Conservation (phyloP, 2,888 invertebrate species). For the Dromius quadrimaculatus region DNA sequence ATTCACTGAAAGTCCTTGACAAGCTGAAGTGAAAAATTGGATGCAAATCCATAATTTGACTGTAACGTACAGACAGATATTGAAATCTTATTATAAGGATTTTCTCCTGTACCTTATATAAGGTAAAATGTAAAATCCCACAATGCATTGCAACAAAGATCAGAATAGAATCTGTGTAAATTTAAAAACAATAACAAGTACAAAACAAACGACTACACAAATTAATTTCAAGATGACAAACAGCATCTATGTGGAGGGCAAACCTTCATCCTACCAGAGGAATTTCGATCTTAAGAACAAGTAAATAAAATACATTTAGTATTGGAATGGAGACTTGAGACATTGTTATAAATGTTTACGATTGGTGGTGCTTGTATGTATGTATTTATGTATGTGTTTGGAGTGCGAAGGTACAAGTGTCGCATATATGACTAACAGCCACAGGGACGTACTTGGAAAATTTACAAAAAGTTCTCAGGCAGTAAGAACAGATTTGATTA, state of each 20-base stretch:
- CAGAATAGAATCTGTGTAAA: neutral
- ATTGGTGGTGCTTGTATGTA: neutral
- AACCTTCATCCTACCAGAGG: neutral
- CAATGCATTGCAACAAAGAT: neutral
- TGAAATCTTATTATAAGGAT: too few relatives aligned
- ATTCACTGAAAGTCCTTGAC: too few relatives aligned
- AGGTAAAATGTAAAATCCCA: too few relatives aligned
- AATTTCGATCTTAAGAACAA: neutral
- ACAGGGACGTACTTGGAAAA: slow-evolving; percentile 35
- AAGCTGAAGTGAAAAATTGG: too few relatives aligned
- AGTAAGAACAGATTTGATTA: too few relatives aligned
- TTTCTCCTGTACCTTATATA: too few relatives aligned
- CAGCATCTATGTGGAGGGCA: slow-evolving; percentile 13
- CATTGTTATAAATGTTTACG: slow-evolving; percentile 51
- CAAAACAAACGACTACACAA: slow-evolving; percentile 38
- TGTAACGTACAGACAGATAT: too few relatives aligned
- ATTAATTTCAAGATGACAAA: slow-evolving; percentile 38
- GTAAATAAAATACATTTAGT: neutral
- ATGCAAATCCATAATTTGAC: too few relatives aligned
- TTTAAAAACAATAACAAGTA: slow-evolving; percentile 34
- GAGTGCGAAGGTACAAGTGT: slow-evolving; percentile 14
- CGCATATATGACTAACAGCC: slow-evolving; percentile 1
- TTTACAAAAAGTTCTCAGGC: too few relatives aligned
- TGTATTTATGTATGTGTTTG: too few relatives aligned
- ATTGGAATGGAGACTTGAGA: neutral